phyloP scores from a whole-genome alignment of 2,888 invertebrate species.

The Ophion slaviceki region DNA sequence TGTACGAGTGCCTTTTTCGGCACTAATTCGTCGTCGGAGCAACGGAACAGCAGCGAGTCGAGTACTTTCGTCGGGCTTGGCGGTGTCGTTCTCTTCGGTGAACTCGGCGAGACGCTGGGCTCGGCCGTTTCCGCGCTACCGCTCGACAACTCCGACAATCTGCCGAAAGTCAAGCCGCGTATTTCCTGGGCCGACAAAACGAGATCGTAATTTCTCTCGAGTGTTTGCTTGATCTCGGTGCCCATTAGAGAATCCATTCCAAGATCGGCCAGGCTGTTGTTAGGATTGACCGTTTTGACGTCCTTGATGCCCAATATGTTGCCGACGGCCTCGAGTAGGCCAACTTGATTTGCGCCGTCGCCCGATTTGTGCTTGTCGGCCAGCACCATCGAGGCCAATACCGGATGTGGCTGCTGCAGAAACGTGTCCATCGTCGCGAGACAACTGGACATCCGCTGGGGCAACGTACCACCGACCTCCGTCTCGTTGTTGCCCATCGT shows the following conservation, averaged over 20 bases:
- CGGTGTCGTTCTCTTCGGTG: conserved; percentile 81
- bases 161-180: conserved; percentile 91
- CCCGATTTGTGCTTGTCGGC: conserved; percentile 92
- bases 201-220: conserved; percentile 96
- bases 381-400: conserved; percentile 92
- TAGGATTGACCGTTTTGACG: conserved; percentile 89
- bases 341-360: conserved; percentile 85
- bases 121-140: conserved; percentile 69
- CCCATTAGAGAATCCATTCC: conserved; percentile 99
- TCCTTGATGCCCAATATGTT: conserved; percentile 97
- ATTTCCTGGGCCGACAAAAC: conserved; percentile 96
- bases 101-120: conserved; percentile 69
- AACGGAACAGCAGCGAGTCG: conserved; percentile 82
- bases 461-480: conserved; percentile 97
- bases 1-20: conserved; percentile 90
- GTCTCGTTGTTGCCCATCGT: conserved; percentile 95
- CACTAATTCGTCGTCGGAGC: conserved; percentile 88
- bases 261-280: conserved; percentile 94
- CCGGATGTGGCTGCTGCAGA: conserved; percentile 94
- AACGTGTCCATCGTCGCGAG: conserved; percentile 94
- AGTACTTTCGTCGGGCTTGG: conserved; percentile 78
- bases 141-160: conserved; percentile 87
- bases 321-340: conserved; percentile 91
- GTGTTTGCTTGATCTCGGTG: conserved; percentile 98
- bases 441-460: conserved; percentile 98